Percentiles rank a stretch among this genome's conserved stretches.
Conservation (phyloP, 2,888 invertebrate species). For the Ornithoptera priamus region DNA sequence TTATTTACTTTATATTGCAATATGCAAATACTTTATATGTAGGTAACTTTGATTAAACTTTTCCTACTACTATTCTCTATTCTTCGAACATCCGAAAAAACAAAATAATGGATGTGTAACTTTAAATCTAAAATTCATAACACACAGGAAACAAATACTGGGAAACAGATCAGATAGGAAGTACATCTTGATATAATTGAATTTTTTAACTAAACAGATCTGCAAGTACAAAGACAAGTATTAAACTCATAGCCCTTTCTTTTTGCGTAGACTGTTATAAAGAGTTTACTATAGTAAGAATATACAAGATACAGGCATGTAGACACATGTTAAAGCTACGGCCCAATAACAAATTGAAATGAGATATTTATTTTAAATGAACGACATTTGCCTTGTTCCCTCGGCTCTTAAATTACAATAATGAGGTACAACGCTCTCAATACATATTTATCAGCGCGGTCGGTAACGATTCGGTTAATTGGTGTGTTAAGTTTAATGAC, state of each 20-base stretch:
- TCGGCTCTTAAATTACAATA: slow-evolving; percentile 27
- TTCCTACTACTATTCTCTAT: too few species aligned
- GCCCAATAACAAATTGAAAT: slow-evolving; percentile 24
- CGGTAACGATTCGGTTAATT: slow-evolving; percentile 56
- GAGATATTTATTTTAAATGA: slow-evolving; percentile 28
- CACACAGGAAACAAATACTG: too few species aligned
- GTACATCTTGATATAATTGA: too few species aligned
- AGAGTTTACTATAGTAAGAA: background rate
- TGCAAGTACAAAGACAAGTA: too few species aligned
- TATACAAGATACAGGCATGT: background rate
- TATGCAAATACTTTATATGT: too few species aligned
- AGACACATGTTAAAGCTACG: slow-evolving; percentile 16
- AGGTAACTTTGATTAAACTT: too few species aligned
- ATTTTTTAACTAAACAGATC: too few species aligned
- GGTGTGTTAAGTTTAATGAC: slow-evolving; percentile 64
- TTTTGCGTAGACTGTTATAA: background rate
- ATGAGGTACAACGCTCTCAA: slow-evolving; percentile 27
- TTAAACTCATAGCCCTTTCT: background rate
- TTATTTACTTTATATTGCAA: too few species aligned
- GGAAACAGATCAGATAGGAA: too few species aligned
- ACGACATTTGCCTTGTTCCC: slow-evolving; percentile 21
- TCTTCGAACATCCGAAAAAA: too few species aligned
- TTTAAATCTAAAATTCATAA: too few species aligned
- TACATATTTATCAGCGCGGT: slow-evolving; percentile 30
- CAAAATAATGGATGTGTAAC: too few species aligned